Base-by-base conservation (phyloP, 2,797 vertebrate genomes). In the Scolopax bukidnonensis region DNA sequence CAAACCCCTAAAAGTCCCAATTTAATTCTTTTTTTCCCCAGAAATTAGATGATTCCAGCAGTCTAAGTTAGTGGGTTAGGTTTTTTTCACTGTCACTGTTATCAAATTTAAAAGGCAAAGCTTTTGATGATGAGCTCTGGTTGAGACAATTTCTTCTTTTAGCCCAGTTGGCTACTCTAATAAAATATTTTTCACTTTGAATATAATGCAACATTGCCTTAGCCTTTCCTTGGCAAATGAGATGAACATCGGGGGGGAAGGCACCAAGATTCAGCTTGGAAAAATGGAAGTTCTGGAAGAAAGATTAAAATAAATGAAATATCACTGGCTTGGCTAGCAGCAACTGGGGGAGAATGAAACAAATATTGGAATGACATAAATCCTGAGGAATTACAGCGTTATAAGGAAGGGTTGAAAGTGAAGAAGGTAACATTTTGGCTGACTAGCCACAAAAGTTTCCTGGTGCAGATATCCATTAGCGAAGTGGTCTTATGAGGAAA, bases 351-450 rank as follows among this genome's bases (percentile, higher is more conserved):
- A 90, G 96, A 86, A 92, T 93, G 96, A 96, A 95, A 50, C 86
- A 93, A 96, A 94, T 95, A 93, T 89, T 96, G 94, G 77, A 95
- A 94, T 95, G 96, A 96, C 92, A 97, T 96, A 97, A 96, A 97
- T 97, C 93, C 94, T 87, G 88, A 93, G 88, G 95, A 97, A 95
- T 96, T 95, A 89, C 74, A 84, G 88, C 30, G 28, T 87, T 95
- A 82, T 79, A 87, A 92, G 86, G 90, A 90, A 90, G 51, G 93
- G 51, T 43, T 94, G 93, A 93, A 96, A 95, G 88, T 90, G 94
- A 97, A 95, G 89, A 96, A 96, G 96, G 96, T 96, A 96, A 84
- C 87, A 94, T 92, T 95, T 96, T 95, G 93, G 88, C 92, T 95
- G 92, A 82, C 95, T 96, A 60, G 88, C 90, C 92, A 89, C 71